Percentiles rank a stretch among this genome's conserved stretches.
Evolutionary conservation across 1,140 invertebrate species (phyloP).

Genomic region (Schlechtendalia chinensis): DNA sequence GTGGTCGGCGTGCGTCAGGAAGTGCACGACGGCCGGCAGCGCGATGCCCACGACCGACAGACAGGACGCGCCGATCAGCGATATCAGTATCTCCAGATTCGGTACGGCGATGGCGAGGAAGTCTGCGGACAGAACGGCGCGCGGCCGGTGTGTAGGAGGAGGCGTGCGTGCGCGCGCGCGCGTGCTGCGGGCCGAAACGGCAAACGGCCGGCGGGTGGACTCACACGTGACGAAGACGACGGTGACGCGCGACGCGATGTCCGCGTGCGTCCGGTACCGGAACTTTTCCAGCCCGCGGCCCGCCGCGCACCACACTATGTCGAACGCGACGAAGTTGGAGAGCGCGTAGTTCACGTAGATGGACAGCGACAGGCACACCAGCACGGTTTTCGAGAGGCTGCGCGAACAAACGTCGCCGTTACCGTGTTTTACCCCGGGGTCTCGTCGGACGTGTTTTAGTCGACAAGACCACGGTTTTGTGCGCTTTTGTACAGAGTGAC

Average conservation of each 20-base stretch:
- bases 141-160: no score
- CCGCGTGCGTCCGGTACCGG: not conserved
- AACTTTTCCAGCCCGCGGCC: not conserved
- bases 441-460: no score
- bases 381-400: no score
- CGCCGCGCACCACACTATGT: conserved; percentile 59
- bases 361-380: conserved; percentile 58
- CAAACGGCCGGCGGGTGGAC: not conserved
- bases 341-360: conserved; percentile 64
- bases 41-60: conserved; percentile 19
- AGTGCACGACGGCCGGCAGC: not conserved
- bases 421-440: not conserved
- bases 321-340: conserved; percentile 66
- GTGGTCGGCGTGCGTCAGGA: conserved; percentile 49
- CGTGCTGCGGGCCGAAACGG: no score
- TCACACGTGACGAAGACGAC: not conserved
- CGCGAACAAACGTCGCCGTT: no score
- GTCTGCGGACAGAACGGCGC: no score
- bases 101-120: conserved; percentile 35
- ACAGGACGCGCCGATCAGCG: conserved; percentile 41
- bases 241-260: not conserved
- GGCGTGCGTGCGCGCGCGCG: no score
- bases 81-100: conserved; percentile 47
- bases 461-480: no score
- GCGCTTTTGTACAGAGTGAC: no score